Evolutionary conservation across 2,113 vertebrate species (phyloP), one percentile per base, ranked within the genome.

Genomic region (Microtus pennsylvanicus): DNA sequence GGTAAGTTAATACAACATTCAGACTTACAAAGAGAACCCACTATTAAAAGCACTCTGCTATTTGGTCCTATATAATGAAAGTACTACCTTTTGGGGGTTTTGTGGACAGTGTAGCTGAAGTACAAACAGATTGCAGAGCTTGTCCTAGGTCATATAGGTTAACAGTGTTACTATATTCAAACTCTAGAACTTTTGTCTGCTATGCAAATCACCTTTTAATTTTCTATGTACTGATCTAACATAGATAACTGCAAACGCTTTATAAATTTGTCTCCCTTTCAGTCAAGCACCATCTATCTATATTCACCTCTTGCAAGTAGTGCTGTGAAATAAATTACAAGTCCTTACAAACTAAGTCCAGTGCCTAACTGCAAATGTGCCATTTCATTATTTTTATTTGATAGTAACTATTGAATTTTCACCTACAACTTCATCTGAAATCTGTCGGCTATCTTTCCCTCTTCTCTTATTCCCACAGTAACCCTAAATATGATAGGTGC

Each of bases 21-120:
- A 93, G 30, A 58, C 6, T 88, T 81, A 85, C 21, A 70, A 91
- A 16, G 65, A 17, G 14, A 7, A 87, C 24, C 38, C 42, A 88
- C 58, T 94, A 75, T 77, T 78, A 86, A 94, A 96, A 97, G 45
- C 6, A 94, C 2, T 80, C 16, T 50, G n/a, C 19, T 65, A 63
- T 30, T 61, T 45, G 55, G 16, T 61, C 58, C 76, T 90, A 67
- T 77, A 63, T 17, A 38, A 93, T 30, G 74, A 96, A 95, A 21
- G 10, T 67, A 72, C 9, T 61, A 72, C 9, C 63, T 65, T 38
- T 81, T 72, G 52, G 67, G 35, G 16, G 52, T 24, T 61, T 74
- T 93, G 70, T 24, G 63, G 65, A 93, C 0, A 94, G 7, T 28
- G 7, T 61, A 94, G 13, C 77, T 80, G 17, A 5, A 94, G 61